These are phyloP conservation scores for Brachylomia viminalis DNA, from an alignment of 2,888 invertebrate species.

Conservation along the genomic window DNA sequence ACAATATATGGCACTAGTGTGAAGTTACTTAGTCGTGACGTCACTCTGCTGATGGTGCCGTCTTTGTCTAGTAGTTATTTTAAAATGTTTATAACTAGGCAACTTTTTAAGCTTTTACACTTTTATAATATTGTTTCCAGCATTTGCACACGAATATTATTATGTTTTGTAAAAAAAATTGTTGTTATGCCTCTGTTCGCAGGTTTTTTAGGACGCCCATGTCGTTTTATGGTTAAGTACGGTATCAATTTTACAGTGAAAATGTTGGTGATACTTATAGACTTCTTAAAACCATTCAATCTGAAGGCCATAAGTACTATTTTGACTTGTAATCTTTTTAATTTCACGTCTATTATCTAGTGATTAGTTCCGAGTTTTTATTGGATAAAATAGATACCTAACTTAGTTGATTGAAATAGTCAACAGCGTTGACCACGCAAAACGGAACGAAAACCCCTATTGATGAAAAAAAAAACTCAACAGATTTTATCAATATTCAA, in stretches of 20 bases:
- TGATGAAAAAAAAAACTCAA: neutral
- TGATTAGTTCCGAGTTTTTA: neutral
- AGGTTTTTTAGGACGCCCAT: neutral
- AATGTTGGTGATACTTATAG: neutral
- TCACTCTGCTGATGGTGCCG: no score
- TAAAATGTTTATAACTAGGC: no score
- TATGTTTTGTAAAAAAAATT: no score
- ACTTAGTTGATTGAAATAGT: neutral
- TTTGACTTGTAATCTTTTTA: neutral
- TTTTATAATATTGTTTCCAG: no score
- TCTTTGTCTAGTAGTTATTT: no score
- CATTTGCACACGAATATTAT: no score
- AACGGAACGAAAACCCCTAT: neutral
- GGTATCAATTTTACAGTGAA: neutral
- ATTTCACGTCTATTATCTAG: neutral
- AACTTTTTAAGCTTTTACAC: no score
- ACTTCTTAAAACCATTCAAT: neutral
- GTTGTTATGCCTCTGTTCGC: no score
- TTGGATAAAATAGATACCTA: neutral
- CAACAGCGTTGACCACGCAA: neutral
- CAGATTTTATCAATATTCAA: neutral
- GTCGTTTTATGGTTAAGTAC: neutral
- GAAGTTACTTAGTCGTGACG: no score
- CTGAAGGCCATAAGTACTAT: neutral
- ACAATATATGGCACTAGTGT: no score